Evolutionary conservation across 2,113 vertebrate species (phyloP), one percentile per base, ranked within the genome.

Genomic region (Pedionomus torquatus): DNA sequence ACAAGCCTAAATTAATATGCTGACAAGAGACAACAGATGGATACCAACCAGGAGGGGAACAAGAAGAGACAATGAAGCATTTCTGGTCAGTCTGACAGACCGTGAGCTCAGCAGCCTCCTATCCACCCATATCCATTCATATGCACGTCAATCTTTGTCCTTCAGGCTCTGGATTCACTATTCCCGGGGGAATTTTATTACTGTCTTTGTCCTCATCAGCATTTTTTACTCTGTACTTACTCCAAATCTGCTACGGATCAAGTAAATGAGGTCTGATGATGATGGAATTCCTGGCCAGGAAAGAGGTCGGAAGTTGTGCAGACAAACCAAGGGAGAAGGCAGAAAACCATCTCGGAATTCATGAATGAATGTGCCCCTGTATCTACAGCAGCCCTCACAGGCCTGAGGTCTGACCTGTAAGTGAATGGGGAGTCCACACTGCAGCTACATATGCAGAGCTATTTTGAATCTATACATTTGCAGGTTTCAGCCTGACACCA

Each of bases 1-100:
- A 83, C 28, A 83, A 93, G 63, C 54, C 75, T 90, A 76, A 94
- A 94, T 70, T 93, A 83, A 92, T 90, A 80, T n/a, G 41, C 75
- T 80, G 85, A 88, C 66, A 83, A 88, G 37, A 90, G 49, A 86
- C 44, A 88, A 86, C 85, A 96, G 75, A 86, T 57, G 58, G 63
- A 77, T 92, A 41, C 66, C 37, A 92, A 90, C 28, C 26, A 92
- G 75, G 58, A 95, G 44, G 17, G n/a, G 49, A 83, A n/a, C 80
- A 87, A 91, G 31, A 90, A 75, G 58, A 93, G 71, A 90, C 52
- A 90, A 35, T 65, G 33, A 95, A 76, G 49, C 49, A 90, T 30
- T 86, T 95, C 83, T 89, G 79, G 92, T 90, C 75, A 88, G 39
- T 58, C 48, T 80, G 75, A 86, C 63, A 95, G 49, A 80, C 61